A percentile compares a stretch with the other conserved stretches of the same genome.
Conservation (phyloP, 2,797 vertebrate genomes). For the Melopsittacus undulatus region DNA sequence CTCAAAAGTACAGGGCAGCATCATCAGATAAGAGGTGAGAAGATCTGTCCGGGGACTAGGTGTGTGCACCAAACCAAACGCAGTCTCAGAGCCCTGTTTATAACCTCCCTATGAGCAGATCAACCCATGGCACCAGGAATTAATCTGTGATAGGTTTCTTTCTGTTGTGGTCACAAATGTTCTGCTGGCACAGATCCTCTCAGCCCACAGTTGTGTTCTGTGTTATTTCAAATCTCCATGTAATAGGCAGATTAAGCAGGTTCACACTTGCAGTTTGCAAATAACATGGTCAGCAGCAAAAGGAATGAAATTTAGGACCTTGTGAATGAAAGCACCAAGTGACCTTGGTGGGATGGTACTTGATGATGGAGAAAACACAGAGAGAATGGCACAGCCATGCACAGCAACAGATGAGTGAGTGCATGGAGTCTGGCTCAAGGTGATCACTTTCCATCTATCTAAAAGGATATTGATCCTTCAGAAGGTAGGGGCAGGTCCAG, state of each 20-base stretch:
- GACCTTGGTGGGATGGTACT: neutral
- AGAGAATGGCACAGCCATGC: neutral
- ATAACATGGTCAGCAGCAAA: neutral
- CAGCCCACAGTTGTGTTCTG: neutral
- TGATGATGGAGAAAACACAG: neutral
- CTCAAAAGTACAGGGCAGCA: slow-evolving; percentile 2
- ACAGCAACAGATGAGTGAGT: neutral
- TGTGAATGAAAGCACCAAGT: neutral
- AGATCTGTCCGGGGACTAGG: neutral
- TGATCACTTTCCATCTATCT: neutral
- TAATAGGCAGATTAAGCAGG: neutral
- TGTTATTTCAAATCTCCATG: neutral
- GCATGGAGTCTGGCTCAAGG: neutral
- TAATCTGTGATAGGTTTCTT: neutral
- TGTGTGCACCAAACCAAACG: neutral
- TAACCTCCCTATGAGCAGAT: neutral
- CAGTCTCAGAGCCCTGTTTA: neutral
- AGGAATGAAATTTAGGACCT: neutral
- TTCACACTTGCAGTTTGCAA: slow-evolving; percentile 3
- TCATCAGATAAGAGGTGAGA: slow-evolving; percentile 8
- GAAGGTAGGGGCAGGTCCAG: neutral
- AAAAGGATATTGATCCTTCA: neutral
- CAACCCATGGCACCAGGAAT: neutral
- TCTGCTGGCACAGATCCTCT: neutral
- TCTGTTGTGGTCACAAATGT: neutral